These are phyloP conservation scores for Acheta domesticus DNA, from an alignment of 2,888 invertebrate species.

Conservation along the genomic window DNA sequence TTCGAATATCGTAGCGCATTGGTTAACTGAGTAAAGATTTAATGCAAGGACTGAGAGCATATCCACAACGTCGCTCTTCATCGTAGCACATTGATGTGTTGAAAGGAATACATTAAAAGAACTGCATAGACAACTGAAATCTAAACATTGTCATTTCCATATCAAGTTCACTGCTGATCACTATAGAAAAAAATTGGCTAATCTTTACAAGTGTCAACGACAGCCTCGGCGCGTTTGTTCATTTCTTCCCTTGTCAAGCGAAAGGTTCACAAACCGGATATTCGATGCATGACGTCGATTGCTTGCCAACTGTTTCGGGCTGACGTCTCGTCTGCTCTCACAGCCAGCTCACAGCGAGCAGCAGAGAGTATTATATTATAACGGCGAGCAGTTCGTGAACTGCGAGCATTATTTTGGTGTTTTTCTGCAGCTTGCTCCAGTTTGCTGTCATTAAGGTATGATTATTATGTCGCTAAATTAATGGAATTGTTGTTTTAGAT, in stretches of 20 bases:
- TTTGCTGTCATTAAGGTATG: background rate
- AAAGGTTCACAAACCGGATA: constrained; percentile 19
- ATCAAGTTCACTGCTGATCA: background rate
- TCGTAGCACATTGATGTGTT: background rate
- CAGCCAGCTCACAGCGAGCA: too few species aligned
- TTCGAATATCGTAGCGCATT: too few species aligned
- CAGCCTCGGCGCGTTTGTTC: background rate
- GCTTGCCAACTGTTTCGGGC: constrained; percentile 30
- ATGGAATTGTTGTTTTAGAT: too few species aligned
- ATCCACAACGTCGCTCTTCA: background rate
- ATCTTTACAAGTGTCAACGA: too few species aligned
- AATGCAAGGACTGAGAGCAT: background rate
- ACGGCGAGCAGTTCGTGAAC: background rate
- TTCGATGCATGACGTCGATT: constrained; percentile 24
- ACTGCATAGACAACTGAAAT: background rate
- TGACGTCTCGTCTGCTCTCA: constrained; percentile 29
- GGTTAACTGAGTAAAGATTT: too few species aligned
- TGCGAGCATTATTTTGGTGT: constrained; percentile 1
- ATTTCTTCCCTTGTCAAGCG: constrained; percentile 23
- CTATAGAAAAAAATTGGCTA: too few species aligned
- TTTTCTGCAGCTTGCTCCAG: background rate
- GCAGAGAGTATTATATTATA: background rate
- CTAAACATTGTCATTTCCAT: background rate
- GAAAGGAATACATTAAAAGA: background rate
- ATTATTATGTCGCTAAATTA: background rate